Evolutionary conservation across 23 tunicate genomes (phyloP).

Genomic region (Trididemnum miniatum): DNA sequence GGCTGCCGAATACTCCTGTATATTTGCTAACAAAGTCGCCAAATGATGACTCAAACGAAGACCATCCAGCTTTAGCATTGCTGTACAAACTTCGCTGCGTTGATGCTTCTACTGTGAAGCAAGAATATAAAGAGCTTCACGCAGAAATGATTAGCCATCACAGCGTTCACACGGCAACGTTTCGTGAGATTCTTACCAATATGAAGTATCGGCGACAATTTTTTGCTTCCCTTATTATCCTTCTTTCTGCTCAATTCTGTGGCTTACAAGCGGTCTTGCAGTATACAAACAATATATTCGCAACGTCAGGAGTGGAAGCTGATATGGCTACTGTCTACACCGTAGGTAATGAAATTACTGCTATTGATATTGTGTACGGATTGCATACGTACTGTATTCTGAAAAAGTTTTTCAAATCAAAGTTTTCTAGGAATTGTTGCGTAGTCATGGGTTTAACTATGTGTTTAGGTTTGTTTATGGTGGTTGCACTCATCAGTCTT

Average conservation of each 20-base stretch:
- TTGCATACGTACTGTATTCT: too few species aligned
- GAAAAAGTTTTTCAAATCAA: too few species aligned
- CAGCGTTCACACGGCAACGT: background rate
- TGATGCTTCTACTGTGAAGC: background rate
- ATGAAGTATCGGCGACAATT: constrained; percentile 28
- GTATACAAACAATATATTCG: constrained; percentile 41
- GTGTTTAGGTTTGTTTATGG: constrained; percentile 17
- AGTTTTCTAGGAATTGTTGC: too few species aligned
- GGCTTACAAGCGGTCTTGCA: constrained; percentile 31
- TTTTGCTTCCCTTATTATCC: constrained; percentile 18
- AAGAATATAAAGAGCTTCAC: constrained; percentile 16
- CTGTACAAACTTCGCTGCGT: constrained; percentile 19
- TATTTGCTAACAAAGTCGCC: constrained; percentile 22
- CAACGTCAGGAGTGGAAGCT: constrained; percentile 17
- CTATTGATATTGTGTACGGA: too few species aligned
- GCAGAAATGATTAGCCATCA: constrained; percentile 16
- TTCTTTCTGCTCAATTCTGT: background rate
- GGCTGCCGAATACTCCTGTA: constrained; percentile 45
- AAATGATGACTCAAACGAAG: background rate
- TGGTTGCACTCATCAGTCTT: background rate
- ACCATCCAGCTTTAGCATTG: background rate
- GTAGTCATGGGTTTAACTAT: background rate
- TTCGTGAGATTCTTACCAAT: background rate
- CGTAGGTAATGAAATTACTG: constrained; percentile 43
- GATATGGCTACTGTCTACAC: constrained; percentile 22